phyloP scores from a whole-genome alignment of 92 coral and sea anemone species.

The Zoanthus solanderi region DNA sequence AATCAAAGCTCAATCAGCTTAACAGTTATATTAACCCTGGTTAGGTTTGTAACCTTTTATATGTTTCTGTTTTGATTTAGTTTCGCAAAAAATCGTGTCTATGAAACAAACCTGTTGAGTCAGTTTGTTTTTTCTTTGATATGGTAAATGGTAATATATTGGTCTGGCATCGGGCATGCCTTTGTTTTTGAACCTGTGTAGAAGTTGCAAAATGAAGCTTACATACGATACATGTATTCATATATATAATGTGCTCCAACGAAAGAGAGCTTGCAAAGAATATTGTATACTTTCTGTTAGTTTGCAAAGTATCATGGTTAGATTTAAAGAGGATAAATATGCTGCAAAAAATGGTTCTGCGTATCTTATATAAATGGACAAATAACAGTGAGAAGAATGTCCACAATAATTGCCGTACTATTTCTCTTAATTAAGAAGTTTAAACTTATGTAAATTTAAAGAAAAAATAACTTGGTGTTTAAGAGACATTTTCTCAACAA shows the following conservation, averaged over 20 bases:
- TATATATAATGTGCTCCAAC: too few species aligned
- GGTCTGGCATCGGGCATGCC: not conserved
- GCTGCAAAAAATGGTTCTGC: too few species aligned
- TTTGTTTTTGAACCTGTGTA: not conserved
- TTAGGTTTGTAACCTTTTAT: not conserved
- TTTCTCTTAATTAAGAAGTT: too few species aligned
- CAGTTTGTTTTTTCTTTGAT: not conserved
- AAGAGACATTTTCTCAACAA: conserved; percentile 35
- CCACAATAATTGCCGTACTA: too few species aligned
- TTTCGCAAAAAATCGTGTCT: not conserved
- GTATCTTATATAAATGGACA: too few species aligned
- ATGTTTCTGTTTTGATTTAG: not conserved
- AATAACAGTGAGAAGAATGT: too few species aligned
- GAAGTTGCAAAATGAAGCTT: not conserved
- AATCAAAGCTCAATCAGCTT: not conserved
- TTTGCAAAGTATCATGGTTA: too few species aligned
- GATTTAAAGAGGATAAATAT: too few species aligned
- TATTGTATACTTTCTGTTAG: too few species aligned
- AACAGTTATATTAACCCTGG: not conserved
- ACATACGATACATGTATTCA: not conserved
- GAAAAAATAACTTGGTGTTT: conserved; percentile 26
- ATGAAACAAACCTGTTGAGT: not conserved
- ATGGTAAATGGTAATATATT: not conserved
- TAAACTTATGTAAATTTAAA: not conserved
- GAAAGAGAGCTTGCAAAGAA: too few species aligned